A percentile compares a stretch with the other conserved stretches of the same genome.
These are phyloP conservation scores for Cepphus grylle DNA, from an alignment of 2,113 vertebrate genomes.

Conservation along the genomic window DNA sequence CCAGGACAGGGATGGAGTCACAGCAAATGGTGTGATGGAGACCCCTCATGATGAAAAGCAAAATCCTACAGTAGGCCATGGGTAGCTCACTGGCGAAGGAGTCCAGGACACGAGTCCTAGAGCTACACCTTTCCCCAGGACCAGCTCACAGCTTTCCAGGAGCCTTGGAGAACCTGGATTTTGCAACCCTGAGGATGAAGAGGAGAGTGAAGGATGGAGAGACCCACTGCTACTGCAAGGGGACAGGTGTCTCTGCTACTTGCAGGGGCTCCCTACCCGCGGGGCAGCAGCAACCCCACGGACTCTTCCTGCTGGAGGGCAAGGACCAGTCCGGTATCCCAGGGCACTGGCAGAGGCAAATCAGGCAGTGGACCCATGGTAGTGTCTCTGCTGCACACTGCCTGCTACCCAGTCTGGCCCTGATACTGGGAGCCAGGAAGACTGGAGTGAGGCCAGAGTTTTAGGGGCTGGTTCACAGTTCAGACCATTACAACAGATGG, in stretches of 20 bases:
- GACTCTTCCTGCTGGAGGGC: background rate
- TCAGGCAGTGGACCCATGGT: background rate
- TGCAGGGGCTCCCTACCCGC: background rate
- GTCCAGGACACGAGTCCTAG: background rate
- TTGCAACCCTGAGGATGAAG: background rate
- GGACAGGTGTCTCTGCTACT: background rate
- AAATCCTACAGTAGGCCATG: background rate
- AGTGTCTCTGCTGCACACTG: background rate
- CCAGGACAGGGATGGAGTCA: background rate
- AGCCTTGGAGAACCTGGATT: background rate
- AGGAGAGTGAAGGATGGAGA: background rate
- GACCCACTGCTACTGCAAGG: background rate
- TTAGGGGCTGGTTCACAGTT: background rate
- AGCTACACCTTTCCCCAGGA: background rate
- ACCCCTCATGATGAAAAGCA: background rate
- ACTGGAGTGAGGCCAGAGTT: background rate
- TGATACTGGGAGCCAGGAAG: background rate
- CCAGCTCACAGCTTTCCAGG: background rate
- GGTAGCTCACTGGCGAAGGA: background rate
- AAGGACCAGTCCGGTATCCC: background rate
- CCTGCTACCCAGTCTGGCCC: background rate
- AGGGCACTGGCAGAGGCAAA: background rate
- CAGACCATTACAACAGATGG: background rate
- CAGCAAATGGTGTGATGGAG: background rate
- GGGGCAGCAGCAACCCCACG: background rate